phyloP scores from a whole-genome alignment of 2,113 vertebrate genomes.

The Megaceryle maxima region DNA sequence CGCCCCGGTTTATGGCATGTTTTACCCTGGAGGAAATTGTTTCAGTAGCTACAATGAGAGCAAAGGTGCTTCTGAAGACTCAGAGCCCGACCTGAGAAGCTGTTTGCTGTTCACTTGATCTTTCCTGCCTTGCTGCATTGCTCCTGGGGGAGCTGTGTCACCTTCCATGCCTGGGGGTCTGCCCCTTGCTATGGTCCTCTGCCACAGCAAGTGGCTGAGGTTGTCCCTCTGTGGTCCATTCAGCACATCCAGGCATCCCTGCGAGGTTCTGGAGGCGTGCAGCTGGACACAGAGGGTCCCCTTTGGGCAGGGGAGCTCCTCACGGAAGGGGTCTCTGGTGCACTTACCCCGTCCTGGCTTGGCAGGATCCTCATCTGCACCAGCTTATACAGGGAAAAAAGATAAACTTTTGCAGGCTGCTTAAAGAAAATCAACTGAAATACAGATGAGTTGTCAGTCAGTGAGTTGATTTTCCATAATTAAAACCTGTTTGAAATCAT shows the following conservation, averaged over 20 bases:
- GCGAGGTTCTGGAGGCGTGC: neutral
- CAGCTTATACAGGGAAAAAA: neutral
- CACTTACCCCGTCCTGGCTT: neutral
- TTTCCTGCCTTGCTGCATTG: neutral
- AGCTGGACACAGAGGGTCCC: neutral
- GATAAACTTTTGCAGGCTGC: neutral
- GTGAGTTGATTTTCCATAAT: neutral
- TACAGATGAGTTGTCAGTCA: neutral
- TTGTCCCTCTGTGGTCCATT: neutral
- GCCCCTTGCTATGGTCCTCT: neutral
- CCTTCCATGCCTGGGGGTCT: accelerated
- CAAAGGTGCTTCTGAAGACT: neutral
- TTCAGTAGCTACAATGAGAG: neutral
- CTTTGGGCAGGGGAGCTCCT: neutral
- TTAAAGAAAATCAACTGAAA: neutral
- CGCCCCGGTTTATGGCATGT: neutral
- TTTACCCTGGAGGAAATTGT: neutral
- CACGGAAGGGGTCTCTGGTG: neutral
- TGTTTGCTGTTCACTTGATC: neutral
- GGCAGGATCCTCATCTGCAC: neutral
- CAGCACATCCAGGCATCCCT: neutral
- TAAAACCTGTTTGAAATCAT: neutral
- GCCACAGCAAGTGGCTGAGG: neutral
- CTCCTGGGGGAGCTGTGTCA: neutral
- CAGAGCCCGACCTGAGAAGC: neutral